Conservation (phyloP, 1,140 invertebrate genomes). For the Zaprionus nigranus region DNA sequence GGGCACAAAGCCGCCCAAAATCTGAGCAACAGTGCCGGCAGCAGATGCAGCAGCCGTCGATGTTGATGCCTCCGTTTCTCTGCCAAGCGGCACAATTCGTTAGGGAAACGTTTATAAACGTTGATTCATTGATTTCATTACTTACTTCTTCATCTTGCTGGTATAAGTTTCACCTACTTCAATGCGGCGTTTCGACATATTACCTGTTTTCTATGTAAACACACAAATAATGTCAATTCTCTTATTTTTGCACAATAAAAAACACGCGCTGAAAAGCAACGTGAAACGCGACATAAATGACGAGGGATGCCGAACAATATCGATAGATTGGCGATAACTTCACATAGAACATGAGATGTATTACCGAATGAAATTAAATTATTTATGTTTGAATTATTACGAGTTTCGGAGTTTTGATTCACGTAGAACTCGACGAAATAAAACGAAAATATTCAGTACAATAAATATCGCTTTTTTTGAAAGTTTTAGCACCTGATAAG, state of each 20-base stretch:
- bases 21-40: constrained; percentile 72
- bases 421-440: too few relatives aligned
- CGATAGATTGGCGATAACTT: neutral
- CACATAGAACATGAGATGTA: neutral
- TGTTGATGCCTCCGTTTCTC: constrained; percentile 55
- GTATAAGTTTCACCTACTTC: constrained; percentile 93
- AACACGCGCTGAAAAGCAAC: constrained; percentile 74
- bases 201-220: constrained; percentile 13
- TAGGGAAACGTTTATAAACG: neutral
- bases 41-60: constrained; percentile 71
- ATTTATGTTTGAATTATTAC: neutral
- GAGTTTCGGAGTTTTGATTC: too few relatives aligned
- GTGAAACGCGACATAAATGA: constrained; percentile 49
- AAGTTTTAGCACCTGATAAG: too few relatives aligned
- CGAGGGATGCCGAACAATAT: constrained; percentile 28
- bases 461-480: too few relatives aligned
- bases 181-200: constrained; percentile 93
- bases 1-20: constrained; percentile 85
- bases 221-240: constrained; percentile 20
- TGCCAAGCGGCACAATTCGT: constrained; percentile 11
- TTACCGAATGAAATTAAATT: neutral
- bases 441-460: too few relatives aligned
- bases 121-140: constrained; percentile 29
- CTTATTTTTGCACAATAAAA: constrained; percentile 54
- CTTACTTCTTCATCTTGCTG: constrained; percentile 89